Evolutionary conservation across 2,797 vertebrate genomes (phyloP).

Genomic region (Pseudochaenichthys georgianus): DNA sequence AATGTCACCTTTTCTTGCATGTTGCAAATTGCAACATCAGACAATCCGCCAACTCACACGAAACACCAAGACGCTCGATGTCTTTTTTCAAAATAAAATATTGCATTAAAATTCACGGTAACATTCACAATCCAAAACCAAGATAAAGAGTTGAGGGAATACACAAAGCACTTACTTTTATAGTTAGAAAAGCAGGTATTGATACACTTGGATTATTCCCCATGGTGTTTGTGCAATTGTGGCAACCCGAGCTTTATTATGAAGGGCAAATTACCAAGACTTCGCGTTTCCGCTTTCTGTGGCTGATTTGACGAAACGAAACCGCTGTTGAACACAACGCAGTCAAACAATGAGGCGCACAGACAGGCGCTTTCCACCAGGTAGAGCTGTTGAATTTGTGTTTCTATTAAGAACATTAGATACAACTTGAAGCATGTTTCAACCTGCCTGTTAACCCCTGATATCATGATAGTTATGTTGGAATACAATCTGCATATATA

Average conservation of each 20-base stretch:
- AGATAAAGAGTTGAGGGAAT: rapidly evolving
- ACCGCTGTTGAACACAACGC: conserved; percentile 29
- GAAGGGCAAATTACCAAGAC: neutral
- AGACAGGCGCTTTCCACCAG: neutral
- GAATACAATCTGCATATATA: neutral
- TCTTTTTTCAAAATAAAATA: conserved; percentile 58
- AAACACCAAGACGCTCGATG: rapidly evolving
- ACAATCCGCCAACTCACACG: neutral
- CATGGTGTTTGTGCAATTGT: rapidly evolving
- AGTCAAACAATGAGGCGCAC: conserved; percentile 9
- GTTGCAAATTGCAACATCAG: neutral
- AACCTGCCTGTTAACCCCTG: neutral
- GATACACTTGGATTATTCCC: rapidly evolving
- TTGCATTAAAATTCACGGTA: rapidly evolving
- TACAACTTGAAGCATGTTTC: no score
- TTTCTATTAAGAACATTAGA: neutral
- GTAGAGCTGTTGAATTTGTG: conserved; percentile 11
- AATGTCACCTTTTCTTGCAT: neutral
- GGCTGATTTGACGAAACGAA: neutral
- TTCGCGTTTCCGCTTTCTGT: neutral
- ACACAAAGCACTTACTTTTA: rapidly evolving
- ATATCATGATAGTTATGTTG: neutral
- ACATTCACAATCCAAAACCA: rapidly evolving
- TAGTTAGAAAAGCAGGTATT: rapidly evolving
- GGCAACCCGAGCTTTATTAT: conserved; percentile 27